Conservation (phyloP, 1,140 invertebrate genomes). For the Drosophila elegans region DNA sequence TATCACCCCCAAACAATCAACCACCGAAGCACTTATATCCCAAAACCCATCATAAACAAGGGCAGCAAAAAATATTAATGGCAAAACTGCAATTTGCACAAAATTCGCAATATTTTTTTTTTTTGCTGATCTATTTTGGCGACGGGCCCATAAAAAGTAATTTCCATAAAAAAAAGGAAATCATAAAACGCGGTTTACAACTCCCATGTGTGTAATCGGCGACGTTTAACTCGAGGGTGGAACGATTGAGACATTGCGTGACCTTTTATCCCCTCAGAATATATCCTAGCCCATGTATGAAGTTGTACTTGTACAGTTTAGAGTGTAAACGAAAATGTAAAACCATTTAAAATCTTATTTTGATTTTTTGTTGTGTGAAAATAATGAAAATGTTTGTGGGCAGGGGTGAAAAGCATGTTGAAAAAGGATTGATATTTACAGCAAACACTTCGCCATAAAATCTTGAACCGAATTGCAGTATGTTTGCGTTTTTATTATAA, state of each 20-base stretch:
- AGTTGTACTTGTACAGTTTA: conserved; percentile 30
- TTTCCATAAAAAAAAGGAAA: conserved; percentile 48
- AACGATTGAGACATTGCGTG: conserved; percentile 7
- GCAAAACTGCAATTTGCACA: conserved; percentile 38
- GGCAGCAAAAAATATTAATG: conserved; percentile 28
- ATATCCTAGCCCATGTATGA: conserved; percentile 8
- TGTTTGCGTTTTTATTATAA: no score
- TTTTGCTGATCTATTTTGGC: conserved; percentile 43
- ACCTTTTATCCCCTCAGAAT: neutral
- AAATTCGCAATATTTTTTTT: conserved; percentile 22
- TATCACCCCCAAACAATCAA: conserved; percentile 13
- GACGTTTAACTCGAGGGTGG: conserved; percentile 59
- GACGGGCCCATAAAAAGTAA: conserved; percentile 7
- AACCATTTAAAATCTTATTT: conserved; percentile 48
- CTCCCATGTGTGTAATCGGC: conserved; percentile 79
- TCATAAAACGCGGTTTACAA: conserved; percentile 81
- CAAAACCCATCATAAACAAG: conserved; percentile 20
- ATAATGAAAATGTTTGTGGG: neutral
- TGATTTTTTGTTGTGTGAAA: conserved; percentile 25
- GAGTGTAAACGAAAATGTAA: conserved; percentile 41
- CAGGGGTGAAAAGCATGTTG: no score
- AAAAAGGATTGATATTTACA: no score
- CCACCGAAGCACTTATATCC: conserved; percentile 12
- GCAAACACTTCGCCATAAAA: no score
- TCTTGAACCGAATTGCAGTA: no score